These are phyloP conservation scores for Cetonia aurata DNA, from an alignment of 2,888 invertebrate species.

Conservation along the genomic window DNA sequence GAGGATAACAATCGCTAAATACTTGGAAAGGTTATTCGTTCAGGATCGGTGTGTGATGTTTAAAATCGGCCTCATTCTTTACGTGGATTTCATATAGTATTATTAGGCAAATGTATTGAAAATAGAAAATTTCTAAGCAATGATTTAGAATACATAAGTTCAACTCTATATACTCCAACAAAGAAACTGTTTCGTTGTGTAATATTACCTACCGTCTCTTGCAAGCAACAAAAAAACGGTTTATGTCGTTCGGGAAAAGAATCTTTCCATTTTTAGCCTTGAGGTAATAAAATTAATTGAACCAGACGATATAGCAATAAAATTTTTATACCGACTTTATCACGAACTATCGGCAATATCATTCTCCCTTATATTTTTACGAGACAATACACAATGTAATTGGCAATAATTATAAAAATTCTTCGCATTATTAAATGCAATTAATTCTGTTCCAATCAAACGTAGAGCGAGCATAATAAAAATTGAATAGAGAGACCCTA, in stretches of 20 bases:
- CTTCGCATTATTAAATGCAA: background rate
- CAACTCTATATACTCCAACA: too few relatives aligned
- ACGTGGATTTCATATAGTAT: too few relatives aligned
- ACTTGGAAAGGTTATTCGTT: slow-evolving; percentile 4
- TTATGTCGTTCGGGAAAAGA: background rate
- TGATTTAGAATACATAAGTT: too few relatives aligned
- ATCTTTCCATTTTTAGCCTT: slow-evolving; percentile 9
- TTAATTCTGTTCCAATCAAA: background rate
- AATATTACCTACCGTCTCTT: too few relatives aligned
- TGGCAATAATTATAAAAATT: slow-evolving; percentile 5
- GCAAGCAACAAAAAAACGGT: too few relatives aligned
- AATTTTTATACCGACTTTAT: slow-evolving; percentile 21
- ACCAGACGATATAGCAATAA: slow-evolving; percentile 24
- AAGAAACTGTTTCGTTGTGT: too few relatives aligned
- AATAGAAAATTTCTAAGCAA: too few relatives aligned
- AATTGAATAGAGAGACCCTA: too few relatives aligned
- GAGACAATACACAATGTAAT: background rate
- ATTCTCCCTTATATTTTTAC: slow-evolving; percentile 7
- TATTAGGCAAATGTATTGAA: too few relatives aligned
- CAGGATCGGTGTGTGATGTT: background rate
- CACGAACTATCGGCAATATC: slow-evolving; percentile 12
- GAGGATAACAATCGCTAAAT: slow-evolving; percentile 9
- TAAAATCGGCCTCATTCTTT: too few relatives aligned
- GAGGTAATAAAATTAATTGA: slow-evolving; percentile 22
- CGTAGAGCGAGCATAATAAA: too few relatives aligned